phyloP scores from a whole-genome alignment of 2,113 vertebrate genomes.

The Pteropus alecto region DNA sequence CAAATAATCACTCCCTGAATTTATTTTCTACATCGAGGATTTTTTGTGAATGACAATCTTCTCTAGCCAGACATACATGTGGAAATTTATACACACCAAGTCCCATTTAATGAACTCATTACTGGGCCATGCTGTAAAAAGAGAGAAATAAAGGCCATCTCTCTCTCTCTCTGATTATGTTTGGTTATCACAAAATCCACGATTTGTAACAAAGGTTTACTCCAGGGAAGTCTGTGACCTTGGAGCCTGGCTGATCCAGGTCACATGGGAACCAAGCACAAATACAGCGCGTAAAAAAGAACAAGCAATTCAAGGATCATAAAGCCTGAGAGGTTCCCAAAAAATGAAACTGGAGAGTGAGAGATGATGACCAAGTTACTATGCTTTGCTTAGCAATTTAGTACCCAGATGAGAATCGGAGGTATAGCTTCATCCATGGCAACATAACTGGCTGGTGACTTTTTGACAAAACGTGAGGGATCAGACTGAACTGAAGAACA shows the following conservation, averaged over 20 bases:
- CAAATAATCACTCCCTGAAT: background rate
- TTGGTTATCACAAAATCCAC: conserved; percentile 4
- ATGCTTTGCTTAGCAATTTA: conserved; percentile 27
- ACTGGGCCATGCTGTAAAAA: background rate
- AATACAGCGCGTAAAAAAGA: background rate
- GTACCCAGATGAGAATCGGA: conserved; percentile 43
- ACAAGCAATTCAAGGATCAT: background rate
- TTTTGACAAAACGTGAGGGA: background rate
- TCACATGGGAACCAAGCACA: background rate
- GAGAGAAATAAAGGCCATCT: background rate
- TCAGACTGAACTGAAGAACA: conserved; percentile 38
- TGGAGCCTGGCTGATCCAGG: background rate
- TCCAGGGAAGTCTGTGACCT: background rate
- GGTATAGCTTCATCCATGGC: conserved; percentile 16
- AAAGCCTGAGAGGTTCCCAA: background rate
- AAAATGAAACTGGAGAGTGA: background rate
- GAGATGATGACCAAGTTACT: background rate
- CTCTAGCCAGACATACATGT: background rate
- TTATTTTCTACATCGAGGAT: background rate
- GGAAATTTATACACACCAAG: background rate
- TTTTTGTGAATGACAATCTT: background rate
- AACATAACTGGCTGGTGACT: conserved; percentile 17
- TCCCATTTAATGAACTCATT: background rate
- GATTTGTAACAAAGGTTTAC: conserved; percentile 19
- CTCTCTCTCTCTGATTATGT: conserved; percentile 26